A percentile compares a stretch with the other conserved stretches of the same genome.
Evolutionary conservation across 2,113 vertebrate species (phyloP).

Genomic region (Pelodiscus sinensis): DNA sequence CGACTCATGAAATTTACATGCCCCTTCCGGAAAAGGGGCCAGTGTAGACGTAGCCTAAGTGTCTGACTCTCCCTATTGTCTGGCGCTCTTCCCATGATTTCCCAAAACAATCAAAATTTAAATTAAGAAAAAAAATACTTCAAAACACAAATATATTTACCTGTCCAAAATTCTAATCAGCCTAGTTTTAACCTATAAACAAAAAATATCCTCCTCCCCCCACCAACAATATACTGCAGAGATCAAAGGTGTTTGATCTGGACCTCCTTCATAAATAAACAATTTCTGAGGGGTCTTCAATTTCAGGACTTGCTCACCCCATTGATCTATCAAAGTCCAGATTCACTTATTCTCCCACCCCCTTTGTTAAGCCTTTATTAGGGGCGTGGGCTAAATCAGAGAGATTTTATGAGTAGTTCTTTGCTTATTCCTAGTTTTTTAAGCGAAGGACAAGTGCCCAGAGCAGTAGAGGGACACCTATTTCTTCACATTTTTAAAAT

Average conservation of each 20-base stretch:
- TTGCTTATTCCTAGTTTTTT: neutral
- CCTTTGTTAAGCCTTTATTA: neutral
- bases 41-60: too few relatives aligned
- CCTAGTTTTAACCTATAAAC: neutral
- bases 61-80: neutral
- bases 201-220: neutral
- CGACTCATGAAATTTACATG: too few relatives aligned
- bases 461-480: neutral
- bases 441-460: neutral
- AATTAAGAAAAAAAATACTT: neutral
- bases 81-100: neutral
- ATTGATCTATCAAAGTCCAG: neutral
- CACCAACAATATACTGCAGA: neutral
- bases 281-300: neutral
- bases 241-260: neutral
- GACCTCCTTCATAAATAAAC: neutral
- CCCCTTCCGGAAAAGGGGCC: too few relatives aligned
- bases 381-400: neutral
- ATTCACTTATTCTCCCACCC: neutral
- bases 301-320: neutral
- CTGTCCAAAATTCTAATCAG: neutral
- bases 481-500: constrained; percentile 71
- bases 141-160: neutral
- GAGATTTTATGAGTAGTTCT: neutral
- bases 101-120: too few relatives aligned